Percentiles rank a stretch among this genome's conserved stretches.
Conservation (phyloP, 2,888 invertebrate species). For the Icerya purchasi region DNA sequence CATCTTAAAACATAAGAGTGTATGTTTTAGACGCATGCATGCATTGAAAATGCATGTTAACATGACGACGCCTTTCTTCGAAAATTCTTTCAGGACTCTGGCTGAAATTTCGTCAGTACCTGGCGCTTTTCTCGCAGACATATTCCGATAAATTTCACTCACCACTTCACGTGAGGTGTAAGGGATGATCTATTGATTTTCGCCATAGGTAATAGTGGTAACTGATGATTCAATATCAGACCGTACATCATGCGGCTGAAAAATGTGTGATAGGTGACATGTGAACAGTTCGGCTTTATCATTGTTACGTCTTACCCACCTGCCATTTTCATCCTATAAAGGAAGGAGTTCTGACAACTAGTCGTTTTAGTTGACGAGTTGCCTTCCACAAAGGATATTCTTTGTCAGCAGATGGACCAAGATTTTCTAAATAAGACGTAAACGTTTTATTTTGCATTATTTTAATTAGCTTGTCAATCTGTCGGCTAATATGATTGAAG, state of each 20-base stretch:
- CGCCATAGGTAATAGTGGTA: not conserved
- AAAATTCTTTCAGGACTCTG: not conserved
- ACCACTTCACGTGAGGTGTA: not conserved
- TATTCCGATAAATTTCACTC: not conserved
- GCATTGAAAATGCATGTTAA: not conserved
- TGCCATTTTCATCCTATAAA: not conserved
- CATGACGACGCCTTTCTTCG: not conserved
- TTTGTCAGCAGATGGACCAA: not conserved
- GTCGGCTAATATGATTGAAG: not conserved
- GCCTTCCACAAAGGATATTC: not conserved
- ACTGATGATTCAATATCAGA: not conserved
- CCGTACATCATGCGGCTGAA: not conserved
- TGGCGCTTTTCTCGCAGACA: not conserved
- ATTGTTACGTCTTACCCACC: not conserved
- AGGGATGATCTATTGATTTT: not conserved
- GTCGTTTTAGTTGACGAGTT: not conserved
- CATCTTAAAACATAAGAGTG: not conserved
- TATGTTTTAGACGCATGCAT: not conserved
- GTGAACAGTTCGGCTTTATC: not conserved
- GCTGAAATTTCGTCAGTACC: not conserved
- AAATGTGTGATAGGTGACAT: not conserved
- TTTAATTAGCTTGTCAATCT: not conserved
- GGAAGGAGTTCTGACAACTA: not conserved
- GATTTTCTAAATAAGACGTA: not conserved
- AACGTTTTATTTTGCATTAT: not conserved